Base-by-base conservation (phyloP, 2,888 invertebrate species). In the Tipula confusa region DNA sequence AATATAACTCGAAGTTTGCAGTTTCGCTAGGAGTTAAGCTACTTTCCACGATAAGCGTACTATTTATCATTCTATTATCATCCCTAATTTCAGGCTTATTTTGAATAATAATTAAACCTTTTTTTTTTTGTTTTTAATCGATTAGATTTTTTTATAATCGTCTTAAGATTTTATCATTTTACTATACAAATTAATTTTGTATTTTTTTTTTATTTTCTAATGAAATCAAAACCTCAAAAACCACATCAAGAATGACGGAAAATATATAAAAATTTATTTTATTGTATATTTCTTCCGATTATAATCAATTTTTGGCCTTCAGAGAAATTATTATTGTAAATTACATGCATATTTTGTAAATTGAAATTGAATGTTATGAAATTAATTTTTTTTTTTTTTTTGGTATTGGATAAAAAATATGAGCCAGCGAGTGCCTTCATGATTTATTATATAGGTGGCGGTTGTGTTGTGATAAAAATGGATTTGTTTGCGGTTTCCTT, bases 221-320 rank as follows among this genome's bases (percentile, higher is more conserved):
- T 64, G 64, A 64, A 64, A 64, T 64, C 24, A 64, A 64, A 64
- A 64, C 64, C 64, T 18, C 64, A 64, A 24, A 64, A 64, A 64
- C 64, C 64, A 64, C 64, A 64, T 64, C 64, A 64, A 24, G 24
- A 64, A 64, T 64, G 64, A 64, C 64, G 64, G 64, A 64, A 18
- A 64, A 64, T 24, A 24, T 24, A 9, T 64, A 24, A 9, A 64
- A 64, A 64, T 64, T 43, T 3, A 64, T 64, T 64, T 64, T 64
- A 64, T 64, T 64, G n/a, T n/a, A 64, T 64, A 64, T 64, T 64
- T 64, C 64, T 64, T 64, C 64, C 64, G 64, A 64, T 64, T 64
- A 64, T 64, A 64, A 64, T 64, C 64, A 64, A 64, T 64, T 64
- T 64, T 64, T 64, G 64, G 24, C 64, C 64, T 64, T 64, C 64